Base-by-base conservation (phyloP, 1,140 invertebrate species). In the Diorhabda carinulata region DNA sequence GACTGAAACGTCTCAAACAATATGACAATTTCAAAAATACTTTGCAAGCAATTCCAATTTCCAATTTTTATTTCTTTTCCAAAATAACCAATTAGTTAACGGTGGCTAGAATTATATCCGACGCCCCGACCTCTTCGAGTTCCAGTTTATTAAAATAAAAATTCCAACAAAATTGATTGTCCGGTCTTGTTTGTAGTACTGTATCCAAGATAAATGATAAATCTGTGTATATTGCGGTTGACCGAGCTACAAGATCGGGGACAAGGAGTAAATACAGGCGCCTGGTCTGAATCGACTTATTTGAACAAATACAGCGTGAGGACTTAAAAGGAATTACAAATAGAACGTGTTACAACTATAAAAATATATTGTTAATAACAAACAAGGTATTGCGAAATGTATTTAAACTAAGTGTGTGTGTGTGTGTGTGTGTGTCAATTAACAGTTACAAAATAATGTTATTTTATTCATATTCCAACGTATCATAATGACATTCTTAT, bases 251-350 rank as follows among this genome's bases (percentile, higher is more conserved):
- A 61, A 61, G 40, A 61, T 41, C 59, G 59, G 41, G 59, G 59
- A 10, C 59, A 61, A 61, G 59, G 10, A 40, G 59, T 9, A 61
- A 41, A 61, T 43, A 61, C 59, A 61, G 59, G 59, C 59, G 59
- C 59, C 59, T 52, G 47, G 25, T n/a, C 47, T 41, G 10, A 41
- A 61, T 41, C 40, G 25, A 61, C 8, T 61, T 61, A 40, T 61
- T 52, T 41, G 42, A 61, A 61, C 59, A 43, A 8, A 41, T 61
- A 61, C 47, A 52, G 6, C n/a, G 8, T 43, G 59, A 8, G 40
- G 59, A 61, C 59, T 9, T 61, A 61, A 61, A 61, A 61, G 59
- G 59, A 61, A 61, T 61, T 61, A 40, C 59, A 40, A 61, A 61
- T 61, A 43, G 59, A 52, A 52, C 47, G 47, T 52, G 47, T 52